Conservation (phyloP, 2,888 invertebrate genomes). For the Chrysolina oricalcia region DNA sequence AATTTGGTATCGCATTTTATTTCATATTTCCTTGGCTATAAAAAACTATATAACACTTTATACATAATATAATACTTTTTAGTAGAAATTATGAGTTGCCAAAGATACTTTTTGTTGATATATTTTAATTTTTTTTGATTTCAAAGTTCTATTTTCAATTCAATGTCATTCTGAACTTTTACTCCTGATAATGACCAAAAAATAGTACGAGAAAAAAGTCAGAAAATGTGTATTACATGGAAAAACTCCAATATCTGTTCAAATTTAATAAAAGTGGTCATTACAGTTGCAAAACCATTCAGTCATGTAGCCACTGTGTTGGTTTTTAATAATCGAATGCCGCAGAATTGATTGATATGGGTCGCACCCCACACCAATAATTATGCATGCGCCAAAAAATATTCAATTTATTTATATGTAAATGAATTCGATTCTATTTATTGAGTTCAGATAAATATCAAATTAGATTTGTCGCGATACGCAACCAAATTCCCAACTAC, state of each 20-base stretch:
- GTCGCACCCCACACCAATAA: background rate
- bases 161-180: no score
- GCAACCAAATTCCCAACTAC: conserved; percentile 15
- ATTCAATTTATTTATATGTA: conserved; percentile 27
- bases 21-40: no score
- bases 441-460: conserved; percentile 36
- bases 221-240: no score
- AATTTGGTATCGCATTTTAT: no score
- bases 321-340: conserved; percentile 10
- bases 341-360: conserved; percentile 5
- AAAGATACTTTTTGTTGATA: no score
- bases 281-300: background rate
- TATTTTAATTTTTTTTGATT: no score
- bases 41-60: no score
- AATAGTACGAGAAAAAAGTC: no score
- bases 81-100: no score
- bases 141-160: no score
- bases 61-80: no score
- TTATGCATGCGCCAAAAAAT: conserved; percentile 20
- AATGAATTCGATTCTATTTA: conserved; percentile 21
- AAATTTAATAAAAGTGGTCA: background rate
- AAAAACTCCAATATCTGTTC: background rate
- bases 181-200: no score
- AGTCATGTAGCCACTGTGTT: background rate
- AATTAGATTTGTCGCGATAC: conserved; percentile 27